Conservation (phyloP, 1,140 invertebrate species). For the Hormaphis cornu region DNA sequence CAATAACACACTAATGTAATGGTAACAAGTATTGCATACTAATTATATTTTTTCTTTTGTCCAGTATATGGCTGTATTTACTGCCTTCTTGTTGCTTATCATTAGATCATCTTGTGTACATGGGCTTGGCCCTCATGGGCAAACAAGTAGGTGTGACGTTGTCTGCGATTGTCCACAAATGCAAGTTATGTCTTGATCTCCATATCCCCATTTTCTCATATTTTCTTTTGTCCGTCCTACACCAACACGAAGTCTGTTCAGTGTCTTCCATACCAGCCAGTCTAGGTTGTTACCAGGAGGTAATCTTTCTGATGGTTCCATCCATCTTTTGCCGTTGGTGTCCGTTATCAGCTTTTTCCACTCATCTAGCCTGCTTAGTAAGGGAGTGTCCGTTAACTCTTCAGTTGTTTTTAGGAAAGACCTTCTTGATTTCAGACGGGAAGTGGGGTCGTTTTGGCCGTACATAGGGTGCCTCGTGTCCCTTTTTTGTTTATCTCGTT, state of each 20-base stretch:
- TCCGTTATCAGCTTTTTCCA: not conserved
- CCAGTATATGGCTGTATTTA: constrained; percentile 16
- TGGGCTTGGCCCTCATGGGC: not conserved
- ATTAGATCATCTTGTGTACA: constrained; percentile 13
- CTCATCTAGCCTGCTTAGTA: not conserved
- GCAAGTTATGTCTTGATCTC: not conserved
- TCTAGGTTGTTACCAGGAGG: not conserved
- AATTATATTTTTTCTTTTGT: not conserved
- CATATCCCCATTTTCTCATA: constrained; percentile 18
- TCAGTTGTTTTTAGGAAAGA: not conserved
- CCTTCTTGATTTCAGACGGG: not conserved
- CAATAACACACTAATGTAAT: not conserved
- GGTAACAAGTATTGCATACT: not conserved
- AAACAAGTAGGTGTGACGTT: not conserved
- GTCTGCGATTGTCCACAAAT: constrained; percentile 1
- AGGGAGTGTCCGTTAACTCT: not conserved
- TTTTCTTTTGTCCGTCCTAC: constrained; percentile 11
- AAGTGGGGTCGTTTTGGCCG: not conserved
- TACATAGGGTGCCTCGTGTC: not conserved
- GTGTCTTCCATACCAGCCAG: constrained; percentile 11
- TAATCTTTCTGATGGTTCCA: not conserved
- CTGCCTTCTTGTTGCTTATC: not conserved
- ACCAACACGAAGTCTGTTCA: constrained; percentile 13
- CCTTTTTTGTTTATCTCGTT: not conserved
- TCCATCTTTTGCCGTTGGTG: not conserved